A percentile compares a stretch with the other conserved stretches of the same genome.
Evolutionary conservation across 2,888 invertebrate species (phyloP).

Genomic region (Nomada lathburiana): DNA sequence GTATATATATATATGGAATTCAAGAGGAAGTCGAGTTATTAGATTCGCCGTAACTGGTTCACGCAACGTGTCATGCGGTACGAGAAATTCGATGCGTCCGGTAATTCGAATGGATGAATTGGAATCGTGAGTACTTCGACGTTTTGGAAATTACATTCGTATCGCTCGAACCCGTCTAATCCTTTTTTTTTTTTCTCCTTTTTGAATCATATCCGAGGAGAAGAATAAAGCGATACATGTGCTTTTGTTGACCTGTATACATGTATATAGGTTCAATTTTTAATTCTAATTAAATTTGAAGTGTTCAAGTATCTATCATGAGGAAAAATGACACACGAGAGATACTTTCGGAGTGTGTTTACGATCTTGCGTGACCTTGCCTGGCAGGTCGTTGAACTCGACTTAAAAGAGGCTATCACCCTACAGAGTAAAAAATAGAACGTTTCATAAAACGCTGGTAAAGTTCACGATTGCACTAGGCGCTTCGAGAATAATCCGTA

Average conservation of each 20-base stretch:
- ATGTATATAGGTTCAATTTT: too few species aligned
- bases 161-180: neutral
- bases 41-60: conserved; percentile 9
- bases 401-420: conserved; percentile 28
- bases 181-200: neutral
- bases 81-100: conserved; percentile 2
- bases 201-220: too few species aligned
- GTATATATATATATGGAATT: conserved; percentile 8
- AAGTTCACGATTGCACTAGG: neutral
- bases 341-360: neutral
- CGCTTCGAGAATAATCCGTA: neutral
- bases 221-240: too few species aligned
- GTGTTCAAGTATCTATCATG: neutral
- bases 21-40: neutral
- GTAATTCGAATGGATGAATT: conserved; percentile 5
- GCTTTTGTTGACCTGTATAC: too few species aligned
- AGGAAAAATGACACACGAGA: neutral
- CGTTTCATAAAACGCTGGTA: conserved; percentile 18
- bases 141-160: neutral
- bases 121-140: neutral
- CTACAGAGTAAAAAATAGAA: conserved; percentile 6
- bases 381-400: conserved; percentile 26
- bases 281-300: neutral
- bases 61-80: too few species aligned
- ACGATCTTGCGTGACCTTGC: conserved; percentile 37